Evolutionary conservation across 2,888 invertebrate species (phyloP), one percentile per base, ranked within the genome.

Genomic region (Tipula unca): DNA sequence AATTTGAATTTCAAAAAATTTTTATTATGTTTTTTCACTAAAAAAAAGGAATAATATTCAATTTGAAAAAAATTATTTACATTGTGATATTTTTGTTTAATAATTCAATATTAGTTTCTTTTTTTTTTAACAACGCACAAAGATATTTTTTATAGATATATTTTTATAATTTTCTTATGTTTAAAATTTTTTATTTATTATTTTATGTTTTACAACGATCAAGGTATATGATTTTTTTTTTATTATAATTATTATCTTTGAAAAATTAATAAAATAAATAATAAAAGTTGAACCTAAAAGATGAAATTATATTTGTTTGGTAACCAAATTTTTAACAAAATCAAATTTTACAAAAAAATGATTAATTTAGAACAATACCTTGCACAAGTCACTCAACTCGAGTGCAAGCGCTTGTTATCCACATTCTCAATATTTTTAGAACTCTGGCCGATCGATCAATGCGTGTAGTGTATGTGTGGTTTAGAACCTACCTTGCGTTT

Each of bases 351-450:
- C 29, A 83, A 83, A 83, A 83, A 83, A 84, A 84, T 84, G 32
- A 36, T 36, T 84, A 84, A 84, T 84, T 36, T 36, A 84, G 82
- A 35, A 94, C 94, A 92, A 93, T 95, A 95, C 95, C 94, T 95
- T 94, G 94, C 94, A 95, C 94, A 93, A 93, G 93, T 93, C 94
- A 92, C 94, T 94, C 94, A 90, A 93, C 94, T 95, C 94, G 95
- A 95, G 94, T 92, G 94, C 93, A 93, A 94, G 93, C 95, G 93
- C 94, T 92, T 89, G 94, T 93, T 39, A 84, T 84, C 84, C 84
- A 84, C 36, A 93, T 93, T 94, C 92, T 91, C 89, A 48, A 85
- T 14, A 82, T 85, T 39, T 54, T 84, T 20, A 36, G 82, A 14
- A 25, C 69, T 17, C 48, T 69, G 69, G 69, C 69, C 69, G 69